Percentiles rank a stretch among this genome's conserved stretches.
These are phyloP conservation scores for Congeria kusceri DNA, from an alignment of 2,888 invertebrate species.

Conservation along the genomic window DNA sequence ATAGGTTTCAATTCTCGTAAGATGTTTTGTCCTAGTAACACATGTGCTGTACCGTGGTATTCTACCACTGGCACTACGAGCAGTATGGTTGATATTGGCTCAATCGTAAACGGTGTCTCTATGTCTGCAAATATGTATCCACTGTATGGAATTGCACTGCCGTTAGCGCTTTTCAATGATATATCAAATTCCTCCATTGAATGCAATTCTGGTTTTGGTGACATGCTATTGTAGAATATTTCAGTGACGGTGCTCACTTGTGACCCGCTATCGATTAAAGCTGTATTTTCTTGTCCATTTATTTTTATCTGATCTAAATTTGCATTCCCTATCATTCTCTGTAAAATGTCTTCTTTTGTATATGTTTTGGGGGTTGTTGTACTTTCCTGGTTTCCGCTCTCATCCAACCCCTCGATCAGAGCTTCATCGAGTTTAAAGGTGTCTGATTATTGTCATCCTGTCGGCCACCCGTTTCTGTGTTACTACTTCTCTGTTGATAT, in stretches of 20 bases:
- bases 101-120: not conserved
- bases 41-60: too few relatives aligned
- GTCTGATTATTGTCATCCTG: not conserved
- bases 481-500: too few relatives aligned
- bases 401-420: not conserved
- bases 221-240: not conserved
- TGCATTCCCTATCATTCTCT: not conserved
- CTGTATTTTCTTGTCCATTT: not conserved
- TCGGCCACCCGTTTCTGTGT: too few relatives aligned
- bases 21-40: too few relatives aligned
- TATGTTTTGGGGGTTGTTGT: too few relatives aligned
- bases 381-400: too few relatives aligned
- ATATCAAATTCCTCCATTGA: not conserved
- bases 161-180: not conserved
- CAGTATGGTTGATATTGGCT: too few relatives aligned
- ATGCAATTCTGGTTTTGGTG: not conserved
- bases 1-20: not conserved
- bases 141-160: not conserved
- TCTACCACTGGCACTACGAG: too few relatives aligned
- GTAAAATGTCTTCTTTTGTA: too few relatives aligned
- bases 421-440: constrained; percentile 1
- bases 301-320: not conserved
- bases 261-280: not conserved
- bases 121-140: not conserved
- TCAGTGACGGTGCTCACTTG: not conserved